Base-by-base conservation (phyloP, 1,140 invertebrate genomes). In the Diorhabda carinulata region DNA sequence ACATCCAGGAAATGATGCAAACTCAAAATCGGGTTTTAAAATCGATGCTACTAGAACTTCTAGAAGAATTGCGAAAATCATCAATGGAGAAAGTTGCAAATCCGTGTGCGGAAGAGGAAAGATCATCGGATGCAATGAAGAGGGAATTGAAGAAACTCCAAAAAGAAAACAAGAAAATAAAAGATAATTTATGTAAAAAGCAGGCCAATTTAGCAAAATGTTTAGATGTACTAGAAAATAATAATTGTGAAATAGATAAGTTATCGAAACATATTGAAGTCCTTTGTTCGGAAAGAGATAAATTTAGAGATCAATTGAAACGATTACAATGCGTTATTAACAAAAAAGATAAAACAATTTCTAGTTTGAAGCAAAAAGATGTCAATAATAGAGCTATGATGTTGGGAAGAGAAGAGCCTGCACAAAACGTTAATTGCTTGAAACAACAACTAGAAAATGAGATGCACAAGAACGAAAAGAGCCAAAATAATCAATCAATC, bases 141-240 rank as follows among this genome's bases (percentile, higher is more conserved):
- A 25, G 59, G 3, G 44, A 64, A 64, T 56, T 56, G 7, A 10
- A 43, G 5, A 66, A 66, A 10, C 10, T 66, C 3, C n/a, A 58
- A 10, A 66, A 6, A n/a, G 58, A 60, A 60, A 41, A 60, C n/a
- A 60, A 60, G 2, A 6, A 57, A 44, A 47, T 66, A 8, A 41
- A 66, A 25, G 41, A 66, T 59, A 41, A n/a, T 2, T 8, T 58
- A 9, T 42, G 59, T 6, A 47, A 58, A 43, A 66, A 66, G 59
- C 44, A 65, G 56, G 3, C 44, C 47, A 52, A 65, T 57, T 43
- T 65, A 3, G 43, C 56, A 3, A 58, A 58, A 8, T 66, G 64
- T 59, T 58, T 66, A 25, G n/a, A 57, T 6, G 43, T 66, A 5
- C 40, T 59, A 57, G 64, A 66, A 6, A 66, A 66, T 3, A 66